phyloP scores from a whole-genome alignment of 2,888 invertebrate species.

The Agriotes lineatus region DNA sequence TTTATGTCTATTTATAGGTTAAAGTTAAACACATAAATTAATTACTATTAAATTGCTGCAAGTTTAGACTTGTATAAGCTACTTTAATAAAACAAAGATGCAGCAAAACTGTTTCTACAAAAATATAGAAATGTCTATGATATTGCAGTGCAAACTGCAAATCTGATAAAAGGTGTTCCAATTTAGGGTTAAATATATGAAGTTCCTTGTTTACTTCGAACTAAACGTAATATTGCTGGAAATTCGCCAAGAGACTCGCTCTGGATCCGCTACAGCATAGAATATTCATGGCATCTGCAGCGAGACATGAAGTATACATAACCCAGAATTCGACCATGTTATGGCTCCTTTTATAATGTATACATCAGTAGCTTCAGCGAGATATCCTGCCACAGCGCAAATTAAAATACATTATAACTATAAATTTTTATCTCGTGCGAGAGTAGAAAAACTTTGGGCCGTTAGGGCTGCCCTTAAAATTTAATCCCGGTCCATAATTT shows the following conservation, averaged over 20 bases:
- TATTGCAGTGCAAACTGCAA: background rate
- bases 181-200: background rate
- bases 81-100: no score
- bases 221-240: conserved; percentile 17
- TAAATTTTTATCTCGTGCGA: conserved; percentile 6
- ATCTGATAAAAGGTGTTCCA: background rate
- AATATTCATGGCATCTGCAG: conserved; percentile 54
- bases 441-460: conserved; percentile 1
- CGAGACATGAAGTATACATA: conserved; percentile 48
- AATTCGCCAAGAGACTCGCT: conserved; percentile 26
- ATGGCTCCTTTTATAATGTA: conserved; percentile 28
- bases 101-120: no score
- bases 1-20: no score
- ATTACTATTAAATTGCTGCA: no score
- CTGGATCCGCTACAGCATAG: conserved; percentile 35
- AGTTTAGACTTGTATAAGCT: no score
- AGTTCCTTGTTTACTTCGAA: background rate
- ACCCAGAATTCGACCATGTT: conserved; percentile 31
- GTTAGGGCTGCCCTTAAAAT: conserved; percentile 1
- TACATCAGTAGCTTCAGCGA: conserved; percentile 14
- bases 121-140: no score
- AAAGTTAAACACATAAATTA: no score
- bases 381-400: background rate
- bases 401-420: conserved; percentile 15
- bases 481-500: background rate